Evolutionary conservation across 1,140 invertebrate genomes (phyloP), one percentile per base, ranked within the genome.

Genomic region (Papilio polytes): DNA sequence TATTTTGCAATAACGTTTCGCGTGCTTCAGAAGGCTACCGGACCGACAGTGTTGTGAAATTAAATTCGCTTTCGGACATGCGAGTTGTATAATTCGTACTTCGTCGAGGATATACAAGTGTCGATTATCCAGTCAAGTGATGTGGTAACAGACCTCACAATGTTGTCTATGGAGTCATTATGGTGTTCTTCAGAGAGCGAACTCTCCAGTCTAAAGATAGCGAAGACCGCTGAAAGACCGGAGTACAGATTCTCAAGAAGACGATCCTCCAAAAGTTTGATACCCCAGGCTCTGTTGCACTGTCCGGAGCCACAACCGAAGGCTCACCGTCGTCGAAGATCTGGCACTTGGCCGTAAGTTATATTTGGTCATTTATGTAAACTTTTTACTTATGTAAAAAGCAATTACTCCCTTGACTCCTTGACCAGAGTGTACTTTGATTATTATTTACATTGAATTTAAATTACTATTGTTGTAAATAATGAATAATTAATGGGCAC

Each of bases 331-430:
- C 91, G 95, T 82, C 91, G 95, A 83, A 91, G 96, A 83, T 96
- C 96, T 82, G 96, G 96, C 82, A 96, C 96, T 87, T 96, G 96
- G 96, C 96, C 96, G 96, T 96, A 95, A 96, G 96, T 96, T 81
- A 83, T 63, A 26, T 63, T 13, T 26, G 8, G 20, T 63, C 59
- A 26, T 63, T 26, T 2, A 3, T 26, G 10, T 7, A 31, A 26
- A 26, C 12, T 4, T 63, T 63, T 63, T 63, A 13, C 31, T 59
- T 7, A 31, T 12, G 18, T n/a, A 26, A 26, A 63, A 26, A 13
- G 2, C 4, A 59, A 59, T 31, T 9, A 15, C 10, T 31, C 63
- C 26, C 26, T 15, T 6, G 63, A 70, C 63, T 26, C 26, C 26
- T 31, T 6, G 63, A 70, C 63, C 63, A 36, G 59, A 36, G 63